Conservation (phyloP, 2,113 vertebrate genomes). For the Calidris pugnax region DNA sequence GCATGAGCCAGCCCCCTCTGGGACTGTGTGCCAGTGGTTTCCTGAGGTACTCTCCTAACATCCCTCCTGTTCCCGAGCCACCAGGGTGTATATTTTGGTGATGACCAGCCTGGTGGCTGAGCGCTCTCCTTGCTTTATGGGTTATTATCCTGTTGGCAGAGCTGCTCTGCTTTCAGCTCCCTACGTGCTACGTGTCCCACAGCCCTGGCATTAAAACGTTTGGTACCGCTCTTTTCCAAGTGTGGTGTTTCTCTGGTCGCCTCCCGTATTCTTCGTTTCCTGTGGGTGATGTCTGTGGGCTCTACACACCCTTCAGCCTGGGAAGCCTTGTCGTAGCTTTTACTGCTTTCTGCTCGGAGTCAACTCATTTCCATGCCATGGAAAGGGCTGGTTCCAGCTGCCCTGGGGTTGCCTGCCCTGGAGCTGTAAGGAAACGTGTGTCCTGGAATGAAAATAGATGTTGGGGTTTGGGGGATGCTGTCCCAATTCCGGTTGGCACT, state of each 20-base stretch:
- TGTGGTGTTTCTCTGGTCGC: background rate
- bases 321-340: background rate
- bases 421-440: background rate
- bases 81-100: background rate
- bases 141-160: background rate
- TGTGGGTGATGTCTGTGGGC: rapidly evolving
- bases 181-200: background rate
- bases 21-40: background rate
- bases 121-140: background rate
- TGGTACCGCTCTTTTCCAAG: background rate
- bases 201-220: constrained; percentile 19
- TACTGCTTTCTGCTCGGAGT: background rate
- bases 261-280: background rate
- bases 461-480: background rate
- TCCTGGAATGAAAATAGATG: background rate
- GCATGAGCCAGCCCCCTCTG: background rate
- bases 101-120: background rate
- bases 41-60: rapidly evolving
- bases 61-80: background rate
- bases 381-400: background rate
- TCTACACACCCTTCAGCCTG: rapidly evolving
- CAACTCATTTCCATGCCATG: background rate
- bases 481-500: background rate
- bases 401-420: background rate
- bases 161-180: background rate